Evolutionary conservation across 2,113 vertebrate genomes (phyloP).

Genomic region (Australoheros scitulus): DNA sequence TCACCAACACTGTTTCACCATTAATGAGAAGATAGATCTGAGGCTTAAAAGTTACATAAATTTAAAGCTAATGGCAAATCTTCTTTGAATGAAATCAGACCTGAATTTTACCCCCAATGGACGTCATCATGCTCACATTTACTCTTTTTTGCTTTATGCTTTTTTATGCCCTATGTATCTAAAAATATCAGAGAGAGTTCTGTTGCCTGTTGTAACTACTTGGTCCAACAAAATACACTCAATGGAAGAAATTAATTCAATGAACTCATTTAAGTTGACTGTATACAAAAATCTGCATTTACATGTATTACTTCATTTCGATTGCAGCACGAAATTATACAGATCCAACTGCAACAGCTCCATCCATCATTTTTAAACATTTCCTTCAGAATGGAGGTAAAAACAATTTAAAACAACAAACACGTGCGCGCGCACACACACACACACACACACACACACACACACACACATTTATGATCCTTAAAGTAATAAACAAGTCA

Average conservation of each 20-base stretch:
- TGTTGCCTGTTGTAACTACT: not conserved
- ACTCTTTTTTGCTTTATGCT: not conserved
- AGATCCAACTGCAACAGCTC: not conserved
- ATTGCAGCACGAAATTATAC: not conserved
- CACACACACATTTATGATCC: constrained; percentile 15
- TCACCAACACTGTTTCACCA: not conserved
- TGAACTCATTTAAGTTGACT: constrained; percentile 27
- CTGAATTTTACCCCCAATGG: not conserved
- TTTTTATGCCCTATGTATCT: not conserved
- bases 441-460: not conserved
- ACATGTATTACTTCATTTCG: constrained; percentile 6
- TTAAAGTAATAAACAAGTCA: constrained; percentile 20
- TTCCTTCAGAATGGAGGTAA: constrained; percentile 14
- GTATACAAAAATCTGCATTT: constrained; percentile 19
- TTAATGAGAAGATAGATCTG: not conserved
- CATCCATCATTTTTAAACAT: constrained; percentile 39
- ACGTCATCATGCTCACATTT: not conserved
- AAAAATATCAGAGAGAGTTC: not conserved
- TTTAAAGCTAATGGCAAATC: not conserved
- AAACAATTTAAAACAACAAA: constrained; percentile 10
- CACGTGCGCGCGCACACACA: too few relatives aligned
- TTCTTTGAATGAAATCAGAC: not conserved
- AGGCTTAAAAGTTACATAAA: not conserved
- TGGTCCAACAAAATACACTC: not conserved
- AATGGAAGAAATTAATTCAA: constrained; percentile 10